These are phyloP conservation scores for Oxyruncus cristatus DNA, from an alignment of 2,113 vertebrate species.

Conservation along the genomic window DNA sequence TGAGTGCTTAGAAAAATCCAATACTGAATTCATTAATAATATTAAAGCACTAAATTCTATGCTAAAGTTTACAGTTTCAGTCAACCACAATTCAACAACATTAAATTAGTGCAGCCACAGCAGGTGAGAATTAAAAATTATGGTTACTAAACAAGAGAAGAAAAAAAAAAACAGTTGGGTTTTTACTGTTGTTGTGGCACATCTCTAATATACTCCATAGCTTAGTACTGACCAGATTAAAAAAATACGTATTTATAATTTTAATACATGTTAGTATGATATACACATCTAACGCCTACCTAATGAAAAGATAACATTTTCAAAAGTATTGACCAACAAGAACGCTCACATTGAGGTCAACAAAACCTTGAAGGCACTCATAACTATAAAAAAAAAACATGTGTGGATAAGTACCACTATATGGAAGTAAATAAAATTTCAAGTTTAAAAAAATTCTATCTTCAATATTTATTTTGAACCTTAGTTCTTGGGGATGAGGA, in stretches of 20 bases:
- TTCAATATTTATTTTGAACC: background rate
- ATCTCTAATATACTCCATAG: background rate
- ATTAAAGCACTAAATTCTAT: constrained; percentile 18
- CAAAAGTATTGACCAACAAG: background rate
- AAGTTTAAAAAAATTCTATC: background rate
- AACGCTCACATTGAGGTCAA: background rate
- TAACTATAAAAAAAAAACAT: background rate
- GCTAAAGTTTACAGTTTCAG: constrained; percentile 4
- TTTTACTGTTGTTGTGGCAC: background rate
- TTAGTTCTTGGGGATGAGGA: background rate
- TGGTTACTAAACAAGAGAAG: background rate
- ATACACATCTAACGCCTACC: background rate
- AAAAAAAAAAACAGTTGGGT: background rate
- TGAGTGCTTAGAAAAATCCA: constrained; percentile 45
- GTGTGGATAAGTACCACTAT: background rate
- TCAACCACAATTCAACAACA: background rate
- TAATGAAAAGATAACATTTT: background rate
- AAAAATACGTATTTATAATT: background rate
- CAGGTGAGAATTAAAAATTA: constrained; percentile 4
- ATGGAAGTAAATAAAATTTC: background rate
- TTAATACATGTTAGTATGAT: background rate
- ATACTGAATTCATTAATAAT: constrained; percentile 58
- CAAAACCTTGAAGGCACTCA: background rate
- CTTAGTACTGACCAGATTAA: background rate
- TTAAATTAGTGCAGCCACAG: background rate